Base-by-base conservation (phyloP, 1,140 invertebrate genomes). In the Drosophila azteca region DNA sequence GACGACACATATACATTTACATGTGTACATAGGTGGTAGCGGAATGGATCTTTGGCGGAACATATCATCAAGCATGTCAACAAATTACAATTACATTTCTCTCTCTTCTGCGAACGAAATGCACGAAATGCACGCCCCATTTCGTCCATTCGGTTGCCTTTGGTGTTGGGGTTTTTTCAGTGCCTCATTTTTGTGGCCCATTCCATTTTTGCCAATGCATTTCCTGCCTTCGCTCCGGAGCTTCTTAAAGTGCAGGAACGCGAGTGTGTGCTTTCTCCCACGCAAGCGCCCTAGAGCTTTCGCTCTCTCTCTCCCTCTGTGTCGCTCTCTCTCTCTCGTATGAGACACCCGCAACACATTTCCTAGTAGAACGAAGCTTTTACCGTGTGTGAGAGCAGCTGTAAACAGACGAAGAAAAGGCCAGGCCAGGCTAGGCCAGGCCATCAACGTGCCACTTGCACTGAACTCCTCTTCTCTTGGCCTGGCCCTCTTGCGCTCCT, bases 321-420 rank as follows among this genome's bases (percentile, higher is more conserved):
- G 22, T 22, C 31, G 52, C 51, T 49, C 45, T 58, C 54, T 41
- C 17, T 48, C 15, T 41, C 29, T 45, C 48, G 64, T 35, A 51
- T 26, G 44, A 49, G 80, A 76, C 81, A 77, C 65, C 81, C 77
- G 77, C 80, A 85, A 85, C 80, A 85, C 59, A 85, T 77, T 85
- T 84, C 78, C 67, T 83, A 80, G 80, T 80, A 84, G 52, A 77
- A 43, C 51, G 41, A 54, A 84, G 79, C 76, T 81, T 82, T 79
- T 78, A n/a, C 35, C 52, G 66, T 55, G 61, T 43, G 48, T 58
- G 75, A 51, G 79, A 82, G 79, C 80, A 76, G 80, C 80, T 84
- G 76, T 84, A 76, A 83, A 83, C 80, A 83, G 80, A 39, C 35
- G 35, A 77, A 59, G 69, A 41, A 66, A 20, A 20, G 17, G 17